phyloP scores from a whole-genome alignment of 2,113 vertebrate species.

The human (Homo sapiens) region GRCh38 chr7:155318001-155318500 shows the following conservation, averaged over 20 bases:
- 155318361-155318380: rapidly evolving
- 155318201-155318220: background rate
- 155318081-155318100: rapidly evolving
- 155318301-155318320: too few species aligned
- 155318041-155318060: rapidly evolving
- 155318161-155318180: background rate
- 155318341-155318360: rapidly evolving
- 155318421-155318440: too few species aligned
- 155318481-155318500: too few species aligned
- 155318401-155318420: rapidly evolving
- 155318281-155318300: rapidly evolving
- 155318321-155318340: rapidly evolving
- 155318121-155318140: rapidly evolving
- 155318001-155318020: background rate
- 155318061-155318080: background rate
- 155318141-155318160: rapidly evolving
- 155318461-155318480: rapidly evolving
- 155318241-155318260: rapidly evolving
- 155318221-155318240: rapidly evolving
- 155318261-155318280: rapidly evolving
- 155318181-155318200: too few species aligned
- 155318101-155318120: rapidly evolving
- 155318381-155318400: background rate
- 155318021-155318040: rapidly evolving
- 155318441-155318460: rapidly evolving